Conservation (phyloP, 2,797 vertebrate genomes). For the Malurus leucopterus region DNA sequence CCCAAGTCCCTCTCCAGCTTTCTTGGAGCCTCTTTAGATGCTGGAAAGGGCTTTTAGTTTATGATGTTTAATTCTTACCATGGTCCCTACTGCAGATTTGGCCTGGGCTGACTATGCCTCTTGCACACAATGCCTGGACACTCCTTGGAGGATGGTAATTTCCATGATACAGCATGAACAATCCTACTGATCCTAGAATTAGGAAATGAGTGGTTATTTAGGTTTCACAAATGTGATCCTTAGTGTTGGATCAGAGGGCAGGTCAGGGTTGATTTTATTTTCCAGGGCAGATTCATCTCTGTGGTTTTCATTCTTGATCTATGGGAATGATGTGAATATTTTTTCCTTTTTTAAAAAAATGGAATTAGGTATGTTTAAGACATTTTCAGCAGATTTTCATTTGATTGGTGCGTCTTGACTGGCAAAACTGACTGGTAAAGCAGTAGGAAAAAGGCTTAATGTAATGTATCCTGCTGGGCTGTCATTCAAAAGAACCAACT, state of each 20-base stretch:
- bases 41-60: neutral
- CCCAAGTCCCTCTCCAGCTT: neutral
- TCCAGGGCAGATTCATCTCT: neutral
- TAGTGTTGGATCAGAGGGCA: neutral
- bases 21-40: neutral
- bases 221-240: neutral
- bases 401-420: neutral
- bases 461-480: conserved; percentile 17
- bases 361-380: neutral
- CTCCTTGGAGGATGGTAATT: neutral
- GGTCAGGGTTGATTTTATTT: neutral
- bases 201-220: neutral
- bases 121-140: fast-evolving
- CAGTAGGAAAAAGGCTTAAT: conserved; percentile 39
- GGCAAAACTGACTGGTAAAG: conserved; percentile 23
- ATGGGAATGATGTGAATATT: neutral
- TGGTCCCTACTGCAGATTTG: neutral
- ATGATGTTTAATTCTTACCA: fast-evolving
- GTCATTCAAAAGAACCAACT: conserved; percentile 1
- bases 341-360: neutral
- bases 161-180: fast-evolving
- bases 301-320: neutral
- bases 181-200: neutral
- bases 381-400: neutral
- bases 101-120: neutral